Conservation (phyloP, 2,888 invertebrate species). For the Bursaphelenchus okinawaensis region DNA sequence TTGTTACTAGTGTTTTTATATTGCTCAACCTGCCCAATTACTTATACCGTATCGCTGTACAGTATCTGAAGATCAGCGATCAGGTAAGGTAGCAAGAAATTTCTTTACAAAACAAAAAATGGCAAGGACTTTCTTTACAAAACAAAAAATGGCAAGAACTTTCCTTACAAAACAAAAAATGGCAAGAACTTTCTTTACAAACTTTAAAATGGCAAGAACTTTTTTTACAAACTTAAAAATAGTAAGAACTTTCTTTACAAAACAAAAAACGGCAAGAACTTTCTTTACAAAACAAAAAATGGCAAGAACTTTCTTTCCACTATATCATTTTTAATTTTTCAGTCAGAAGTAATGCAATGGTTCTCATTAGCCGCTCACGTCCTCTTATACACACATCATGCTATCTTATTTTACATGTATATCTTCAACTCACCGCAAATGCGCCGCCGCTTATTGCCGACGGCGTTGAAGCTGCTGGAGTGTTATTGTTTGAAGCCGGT, state of each 20-base stretch:
- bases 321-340: constrained; percentile 19
- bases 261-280: no score
- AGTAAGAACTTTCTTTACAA: no score
- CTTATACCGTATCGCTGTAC: constrained; percentile 41
- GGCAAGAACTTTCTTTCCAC: no score
- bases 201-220: no score
- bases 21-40: constrained; percentile 52
- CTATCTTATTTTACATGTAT: constrained; percentile 52
- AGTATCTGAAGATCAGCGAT: constrained; percentile 34
- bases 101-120: no score
- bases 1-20: constrained; percentile 49
- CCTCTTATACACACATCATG: constrained; percentile 53
- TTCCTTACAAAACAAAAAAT: no score
- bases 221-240: no score
- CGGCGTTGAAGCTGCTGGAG: constrained; percentile 50
- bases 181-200: no score
- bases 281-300: no score
- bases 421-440: constrained; percentile 54
- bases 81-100: constrained; percentile 35
- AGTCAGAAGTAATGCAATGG: constrained; percentile 34
- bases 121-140: no score
- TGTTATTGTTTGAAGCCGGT: constrained; percentile 53
- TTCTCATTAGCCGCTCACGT: constrained; percentile 43
- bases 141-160: no score
- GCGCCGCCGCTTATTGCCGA: constrained; percentile 44